A percentile compares a stretch with the other conserved stretches of the same genome.
Conservation (phyloP, 2,113 vertebrate genomes). For the Larimichthys crocea region DNA sequence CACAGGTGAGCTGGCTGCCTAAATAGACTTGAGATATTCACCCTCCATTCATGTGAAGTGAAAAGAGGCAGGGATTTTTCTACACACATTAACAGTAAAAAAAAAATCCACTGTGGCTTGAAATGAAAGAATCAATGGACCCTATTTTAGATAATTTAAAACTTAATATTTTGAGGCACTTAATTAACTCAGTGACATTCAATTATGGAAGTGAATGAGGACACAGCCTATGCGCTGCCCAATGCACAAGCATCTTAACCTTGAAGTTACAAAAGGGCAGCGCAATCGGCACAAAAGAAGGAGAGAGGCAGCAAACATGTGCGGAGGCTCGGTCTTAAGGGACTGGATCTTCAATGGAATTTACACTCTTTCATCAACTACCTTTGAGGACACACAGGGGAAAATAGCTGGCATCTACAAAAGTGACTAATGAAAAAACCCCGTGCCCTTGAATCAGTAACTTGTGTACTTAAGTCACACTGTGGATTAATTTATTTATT, state of each 20-base stretch:
- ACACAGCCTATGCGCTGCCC: slow-evolving; percentile 3
- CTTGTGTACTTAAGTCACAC: too few relatives aligned
- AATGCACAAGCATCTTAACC: slow-evolving; percentile 26
- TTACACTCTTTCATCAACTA: slow-evolving; percentile 13
- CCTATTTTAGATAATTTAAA: neutral
- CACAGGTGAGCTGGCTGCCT: too few relatives aligned
- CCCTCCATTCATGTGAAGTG: too few relatives aligned
- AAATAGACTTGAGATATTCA: too few relatives aligned
- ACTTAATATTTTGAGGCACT: slow-evolving; percentile 14
- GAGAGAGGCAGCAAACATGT: slow-evolving; percentile 7
- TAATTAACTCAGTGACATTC: slow-evolving; percentile 58
- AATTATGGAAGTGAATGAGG: slow-evolving; percentile 34
- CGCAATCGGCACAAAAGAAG: slow-evolving; percentile 7
- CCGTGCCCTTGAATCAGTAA: too few relatives aligned
- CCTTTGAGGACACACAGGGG: slow-evolving; percentile 9
- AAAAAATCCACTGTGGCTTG: neutral
- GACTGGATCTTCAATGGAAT: neutral
- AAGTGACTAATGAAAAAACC: neutral
- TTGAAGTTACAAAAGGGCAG: slow-evolving; percentile 26
- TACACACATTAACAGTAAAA: neutral
- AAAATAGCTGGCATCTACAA: slow-evolving; percentile 2
- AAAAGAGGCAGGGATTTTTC: too few relatives aligned
- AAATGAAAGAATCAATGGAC: slow-evolving; percentile 1
- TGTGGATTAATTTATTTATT: too few relatives aligned
- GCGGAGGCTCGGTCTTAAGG: slow-evolving; percentile 12